Conservation (phyloP, 92 coral and sea anemone genomes). For the Heteractis magnifica region DNA sequence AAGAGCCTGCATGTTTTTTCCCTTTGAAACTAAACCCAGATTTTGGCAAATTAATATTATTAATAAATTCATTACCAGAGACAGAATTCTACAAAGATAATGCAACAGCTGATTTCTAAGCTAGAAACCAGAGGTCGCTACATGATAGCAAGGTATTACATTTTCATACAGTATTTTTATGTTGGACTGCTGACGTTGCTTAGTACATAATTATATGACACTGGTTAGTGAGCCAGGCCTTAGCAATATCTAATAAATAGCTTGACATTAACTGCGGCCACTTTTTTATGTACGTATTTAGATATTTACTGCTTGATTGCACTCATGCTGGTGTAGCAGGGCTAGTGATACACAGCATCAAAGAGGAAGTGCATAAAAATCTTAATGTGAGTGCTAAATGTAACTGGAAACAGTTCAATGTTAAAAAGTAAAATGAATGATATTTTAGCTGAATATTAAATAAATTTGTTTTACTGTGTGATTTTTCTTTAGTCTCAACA, state of each 20-base stretch:
- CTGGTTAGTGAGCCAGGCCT: too few relatives aligned
- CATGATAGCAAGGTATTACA: constrained; percentile 50
- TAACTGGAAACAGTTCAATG: background rate
- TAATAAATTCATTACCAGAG: constrained; percentile 40
- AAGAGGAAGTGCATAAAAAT: constrained; percentile 65
- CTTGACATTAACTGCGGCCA: background rate
- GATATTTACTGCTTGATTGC: constrained; percentile 44
- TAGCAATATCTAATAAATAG: too few relatives aligned
- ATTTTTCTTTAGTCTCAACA: constrained; percentile 36
- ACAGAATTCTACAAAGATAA: constrained; percentile 43
- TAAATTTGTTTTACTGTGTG: background rate
- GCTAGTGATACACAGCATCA: constrained; percentile 61
- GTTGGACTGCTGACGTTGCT: background rate
- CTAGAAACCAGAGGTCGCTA: constrained; percentile 69
- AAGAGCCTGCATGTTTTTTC: too few relatives aligned
- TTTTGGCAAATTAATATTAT: background rate
- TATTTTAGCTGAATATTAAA: too few relatives aligned
- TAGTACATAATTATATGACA: too few relatives aligned
- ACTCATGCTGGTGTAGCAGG: constrained; percentile 74
- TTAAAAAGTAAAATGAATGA: too few relatives aligned
- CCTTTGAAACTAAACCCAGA: background rate
- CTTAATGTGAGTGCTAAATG: constrained; percentile 53
- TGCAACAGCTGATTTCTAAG: constrained; percentile 50
- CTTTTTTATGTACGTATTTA: background rate
- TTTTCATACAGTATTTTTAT: background rate